Evolutionary conservation across 2,113 vertebrate species (phyloP).

Genomic region (Abramis brama): DNA sequence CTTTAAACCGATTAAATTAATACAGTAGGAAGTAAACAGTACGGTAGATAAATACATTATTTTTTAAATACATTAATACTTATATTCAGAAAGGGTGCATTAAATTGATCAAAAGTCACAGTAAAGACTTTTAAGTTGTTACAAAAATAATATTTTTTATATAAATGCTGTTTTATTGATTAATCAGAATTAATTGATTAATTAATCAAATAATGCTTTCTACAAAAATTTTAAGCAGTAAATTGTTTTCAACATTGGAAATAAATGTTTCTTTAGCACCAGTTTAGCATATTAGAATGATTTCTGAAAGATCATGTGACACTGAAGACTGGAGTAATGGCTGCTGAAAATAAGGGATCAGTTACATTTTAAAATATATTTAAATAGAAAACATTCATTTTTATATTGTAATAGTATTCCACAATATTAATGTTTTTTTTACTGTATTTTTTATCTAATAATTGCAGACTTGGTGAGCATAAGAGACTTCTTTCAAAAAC

Average conservation of each 20-base stretch:
- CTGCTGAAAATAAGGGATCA: neutral
- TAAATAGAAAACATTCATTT: too few species aligned
- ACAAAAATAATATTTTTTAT: too few species aligned
- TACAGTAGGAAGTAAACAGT: neutral
- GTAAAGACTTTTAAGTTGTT: neutral
- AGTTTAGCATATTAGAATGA: neutral
- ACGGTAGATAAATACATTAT: too few species aligned
- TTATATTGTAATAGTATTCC: too few species aligned
- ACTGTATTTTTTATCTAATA: too few species aligned
- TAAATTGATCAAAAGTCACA: neutral
- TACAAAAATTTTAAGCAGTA: neutral
- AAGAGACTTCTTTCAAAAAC: too few species aligned
- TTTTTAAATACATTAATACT: neutral
- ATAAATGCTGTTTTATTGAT: neutral
- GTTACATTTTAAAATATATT: too few species aligned
- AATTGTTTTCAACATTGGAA: neutral
- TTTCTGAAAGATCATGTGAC: neutral
- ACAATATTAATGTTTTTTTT: too few species aligned
- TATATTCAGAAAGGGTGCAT: neutral
- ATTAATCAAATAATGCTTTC: neutral
- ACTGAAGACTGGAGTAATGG: neutral
- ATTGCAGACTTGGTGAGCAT: too few species aligned
- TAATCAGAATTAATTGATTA: too few species aligned
- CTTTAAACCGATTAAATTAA: neutral
- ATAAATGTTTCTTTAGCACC: neutral